Base-by-base conservation (phyloP, 2,797 vertebrate genomes). In the Peromyscus aztecus region DNA sequence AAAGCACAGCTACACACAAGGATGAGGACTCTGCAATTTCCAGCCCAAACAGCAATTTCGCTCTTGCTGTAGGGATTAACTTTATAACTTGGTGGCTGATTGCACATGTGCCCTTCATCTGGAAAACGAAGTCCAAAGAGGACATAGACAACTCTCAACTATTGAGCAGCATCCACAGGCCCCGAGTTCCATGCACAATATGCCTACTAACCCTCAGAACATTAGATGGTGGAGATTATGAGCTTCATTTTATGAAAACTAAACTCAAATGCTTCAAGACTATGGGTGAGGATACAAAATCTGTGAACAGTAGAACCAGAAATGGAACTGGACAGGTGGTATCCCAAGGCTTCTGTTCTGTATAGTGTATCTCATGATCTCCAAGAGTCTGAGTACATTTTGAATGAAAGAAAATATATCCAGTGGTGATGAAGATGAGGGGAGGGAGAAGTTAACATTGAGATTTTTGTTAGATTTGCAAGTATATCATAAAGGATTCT, bases 1-100 rank as follows among this genome's bases (percentile, higher is more conserved):
- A 95, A 96, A 90, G 77, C 40, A 78, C 46, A 94, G 91, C 55
- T 80, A 80, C 49, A 78, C 59, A 29, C n/a, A 81, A 52, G 84
- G 52, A 61, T n/a, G 89, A 65, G 34, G 87, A 89, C 91, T 80
- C 76, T 93, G 96, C 77, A 37, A 8, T 96, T 97, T 94, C 81
- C 21, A 91, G 93, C 67, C 73, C 86, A 52, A 95, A 67, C 59
- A 90, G 34, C 52, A 81, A 86, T 89, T 29, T 78, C 73, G 43
- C 59, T 95, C 63, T 89, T 90, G 89, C 88, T 97, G 21, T 71
- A 94, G 88, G 67, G 84, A 90, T 78, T 52, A 94, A 59, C 65
- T 89, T 93, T 88, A 89, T 94, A 86, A 93, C 52, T 65, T 59
- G 55, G 84, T 85, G 88, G 77, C 61, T 96, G 63, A 93, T 78